A percentile compares a stretch with the other conserved stretches of the same genome.
Evolutionary conservation across 2,113 vertebrate genomes (phyloP).

Genomic region (Anolis carolinensis): DNA sequence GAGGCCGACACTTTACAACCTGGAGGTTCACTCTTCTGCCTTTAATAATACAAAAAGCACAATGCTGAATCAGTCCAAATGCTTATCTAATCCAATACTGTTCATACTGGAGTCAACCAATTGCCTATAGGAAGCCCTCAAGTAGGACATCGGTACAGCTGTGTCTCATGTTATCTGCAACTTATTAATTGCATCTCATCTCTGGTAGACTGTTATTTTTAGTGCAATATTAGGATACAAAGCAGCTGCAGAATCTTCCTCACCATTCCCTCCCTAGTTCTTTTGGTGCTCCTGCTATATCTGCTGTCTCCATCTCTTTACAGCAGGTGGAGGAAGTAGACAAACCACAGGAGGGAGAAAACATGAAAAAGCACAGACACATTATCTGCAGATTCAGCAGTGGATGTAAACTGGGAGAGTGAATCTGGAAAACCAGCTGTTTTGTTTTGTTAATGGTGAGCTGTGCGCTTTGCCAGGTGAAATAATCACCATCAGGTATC

Average conservation of each 20-base stretch:
- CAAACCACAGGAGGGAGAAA: background rate
- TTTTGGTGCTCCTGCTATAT: too few species aligned
- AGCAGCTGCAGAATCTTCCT: background rate
- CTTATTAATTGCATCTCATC: background rate
- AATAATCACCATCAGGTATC: too few species aligned
- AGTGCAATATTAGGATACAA: background rate
- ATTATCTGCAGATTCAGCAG: background rate
- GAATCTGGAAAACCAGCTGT: background rate
- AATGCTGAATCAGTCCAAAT: too few species aligned
- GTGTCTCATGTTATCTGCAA: too few species aligned
- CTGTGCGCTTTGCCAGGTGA: background rate
- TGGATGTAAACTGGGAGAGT: background rate
- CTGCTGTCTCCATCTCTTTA: background rate
- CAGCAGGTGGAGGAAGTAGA: background rate
- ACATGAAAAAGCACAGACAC: background rate
- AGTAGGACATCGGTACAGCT: too few species aligned
- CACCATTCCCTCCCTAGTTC: background rate
- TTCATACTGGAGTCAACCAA: too few species aligned
- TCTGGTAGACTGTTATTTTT: background rate
- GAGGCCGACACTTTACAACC: background rate
- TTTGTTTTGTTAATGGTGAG: background rate
- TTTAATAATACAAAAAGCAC: too few species aligned
- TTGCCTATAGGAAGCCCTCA: too few species aligned
- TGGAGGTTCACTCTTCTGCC: too few species aligned
- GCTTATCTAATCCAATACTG: too few species aligned